These are phyloP conservation scores for Lamproptera curius DNA, from an alignment of 2,888 invertebrate species.

Conservation along the genomic window DNA sequence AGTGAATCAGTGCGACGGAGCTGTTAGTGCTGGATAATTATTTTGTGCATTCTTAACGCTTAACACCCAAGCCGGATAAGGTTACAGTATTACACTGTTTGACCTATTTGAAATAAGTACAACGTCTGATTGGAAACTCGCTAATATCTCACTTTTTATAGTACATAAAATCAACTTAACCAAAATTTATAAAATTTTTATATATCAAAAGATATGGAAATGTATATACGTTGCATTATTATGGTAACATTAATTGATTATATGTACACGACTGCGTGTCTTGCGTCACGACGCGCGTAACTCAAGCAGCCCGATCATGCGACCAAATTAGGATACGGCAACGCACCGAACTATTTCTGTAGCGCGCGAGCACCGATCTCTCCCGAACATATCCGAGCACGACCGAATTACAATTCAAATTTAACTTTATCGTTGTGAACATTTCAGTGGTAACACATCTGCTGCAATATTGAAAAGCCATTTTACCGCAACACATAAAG, in stretches of 20 bases:
- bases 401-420: conserved; percentile 39
- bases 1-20: conserved; percentile 63
- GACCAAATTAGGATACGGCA: conserved; percentile 80
- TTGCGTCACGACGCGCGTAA: conserved; percentile 50
- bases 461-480: conserved; percentile 18
- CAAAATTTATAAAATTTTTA: too few species aligned
- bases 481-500: too few species aligned
- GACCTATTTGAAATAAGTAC: neutral
- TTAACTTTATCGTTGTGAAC: neutral
- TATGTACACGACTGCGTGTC: conserved; percentile 28
- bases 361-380: conserved; percentile 51
- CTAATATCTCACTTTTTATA: too few species aligned
- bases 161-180: too few species aligned
- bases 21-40: conserved; percentile 30
- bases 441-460: neutral
- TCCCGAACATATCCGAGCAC: conserved; percentile 39
- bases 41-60: conserved; percentile 17
- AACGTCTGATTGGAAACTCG: neutral
- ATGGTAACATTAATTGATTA: too few species aligned
- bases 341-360: conserved; percentile 65
- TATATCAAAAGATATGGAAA: neutral
- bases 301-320: conserved; percentile 46
- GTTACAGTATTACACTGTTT: neutral
- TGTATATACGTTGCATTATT: too few species aligned
- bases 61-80: neutral